A percentile compares a stretch with the other conserved stretches of the same genome.
Conservation (phyloP, 2,888 invertebrate genomes). For the Lycophotia porphyrea region DNA sequence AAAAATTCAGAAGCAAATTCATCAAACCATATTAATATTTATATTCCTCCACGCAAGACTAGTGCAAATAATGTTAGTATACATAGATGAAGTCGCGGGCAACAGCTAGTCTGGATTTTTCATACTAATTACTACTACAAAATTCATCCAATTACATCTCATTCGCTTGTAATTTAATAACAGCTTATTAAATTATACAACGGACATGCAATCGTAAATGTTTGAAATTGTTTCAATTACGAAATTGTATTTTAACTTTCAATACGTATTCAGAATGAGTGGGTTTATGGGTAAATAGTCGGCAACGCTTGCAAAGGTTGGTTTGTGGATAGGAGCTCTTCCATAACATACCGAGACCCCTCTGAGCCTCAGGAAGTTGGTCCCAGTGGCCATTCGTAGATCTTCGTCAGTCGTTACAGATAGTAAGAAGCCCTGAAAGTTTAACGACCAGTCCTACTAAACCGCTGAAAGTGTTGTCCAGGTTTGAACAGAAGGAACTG, state of each 20-base stretch:
- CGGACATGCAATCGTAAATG: conserved; percentile 41
- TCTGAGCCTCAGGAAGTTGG: no score
- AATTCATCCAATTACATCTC: conserved; percentile 39
- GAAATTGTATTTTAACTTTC: conserved; percentile 42
- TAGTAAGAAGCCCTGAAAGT: not conserved
- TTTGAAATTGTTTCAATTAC: conserved; percentile 51
- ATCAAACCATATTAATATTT: not conserved
- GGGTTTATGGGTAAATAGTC: not conserved
- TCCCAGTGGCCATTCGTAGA: not conserved
- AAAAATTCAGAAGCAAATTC: not conserved
- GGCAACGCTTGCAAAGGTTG: not conserved
- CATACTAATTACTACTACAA: conserved; percentile 21
- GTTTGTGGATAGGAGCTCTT: not conserved
- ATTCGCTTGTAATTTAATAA: conserved; percentile 41
- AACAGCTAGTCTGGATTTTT: conserved; percentile 6
- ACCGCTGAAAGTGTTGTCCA: not conserved
- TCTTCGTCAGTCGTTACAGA: not conserved
- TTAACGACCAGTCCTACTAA: not conserved
- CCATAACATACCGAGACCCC: not conserved
- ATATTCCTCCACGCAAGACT: no score
- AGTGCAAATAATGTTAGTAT: not conserved
- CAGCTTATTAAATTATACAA: conserved; percentile 40
- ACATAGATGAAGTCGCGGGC: not conserved
- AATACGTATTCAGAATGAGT: not conserved
- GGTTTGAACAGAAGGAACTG: no score